phyloP scores from a whole-genome alignment of 2,113 vertebrate genomes.

The Cochlearius cochlearius region DNA sequence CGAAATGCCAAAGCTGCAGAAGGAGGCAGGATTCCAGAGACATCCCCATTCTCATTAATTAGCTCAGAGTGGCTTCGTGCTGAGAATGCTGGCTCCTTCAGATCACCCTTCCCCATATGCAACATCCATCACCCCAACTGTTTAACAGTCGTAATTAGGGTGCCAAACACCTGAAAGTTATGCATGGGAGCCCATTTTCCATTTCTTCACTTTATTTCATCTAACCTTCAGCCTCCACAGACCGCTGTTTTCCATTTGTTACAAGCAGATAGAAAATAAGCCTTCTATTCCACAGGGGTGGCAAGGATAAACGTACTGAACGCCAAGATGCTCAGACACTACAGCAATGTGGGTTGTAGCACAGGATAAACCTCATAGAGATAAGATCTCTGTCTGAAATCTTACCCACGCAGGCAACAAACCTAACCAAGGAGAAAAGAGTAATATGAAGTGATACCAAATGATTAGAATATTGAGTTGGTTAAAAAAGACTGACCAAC shows the following conservation, averaged over 20 bases:
- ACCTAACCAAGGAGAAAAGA: neutral
- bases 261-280: neutral
- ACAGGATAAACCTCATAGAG: neutral
- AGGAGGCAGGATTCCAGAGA: neutral
- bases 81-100: neutral
- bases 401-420: neutral
- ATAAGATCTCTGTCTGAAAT: neutral
- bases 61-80: neutral
- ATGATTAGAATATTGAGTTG: neutral
- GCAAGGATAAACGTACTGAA: neutral
- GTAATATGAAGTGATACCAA: neutral
- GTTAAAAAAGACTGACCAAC: neutral
- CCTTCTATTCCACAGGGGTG: neutral
- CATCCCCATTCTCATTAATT: neutral
- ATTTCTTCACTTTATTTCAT: neutral
- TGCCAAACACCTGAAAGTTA: neutral
- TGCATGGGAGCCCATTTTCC: neutral
- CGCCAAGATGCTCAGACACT: neutral
- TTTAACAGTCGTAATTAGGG: neutral
- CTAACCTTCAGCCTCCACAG: accelerated
- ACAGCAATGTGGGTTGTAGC: neutral
- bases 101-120: neutral
- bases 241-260: neutral
- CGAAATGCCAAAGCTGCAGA: conserved; percentile 20
- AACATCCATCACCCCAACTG: neutral